Percentiles rank a stretch among this genome's conserved stretches.
These are phyloP conservation scores for Tenthredo amoena DNA, from an alignment of 2,888 invertebrate species.

Conservation along the genomic window DNA sequence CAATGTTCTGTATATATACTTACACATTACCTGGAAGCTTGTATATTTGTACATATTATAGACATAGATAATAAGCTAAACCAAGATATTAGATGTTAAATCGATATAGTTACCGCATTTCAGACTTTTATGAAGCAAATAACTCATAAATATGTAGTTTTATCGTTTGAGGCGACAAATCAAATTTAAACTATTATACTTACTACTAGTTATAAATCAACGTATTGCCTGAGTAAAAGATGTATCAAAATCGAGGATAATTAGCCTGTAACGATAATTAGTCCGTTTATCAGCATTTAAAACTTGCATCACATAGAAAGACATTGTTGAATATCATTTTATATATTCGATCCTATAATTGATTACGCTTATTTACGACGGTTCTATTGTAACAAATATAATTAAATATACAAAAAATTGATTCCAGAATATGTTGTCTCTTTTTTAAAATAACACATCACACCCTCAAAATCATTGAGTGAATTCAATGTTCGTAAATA, in stretches of 20 bases:
- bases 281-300: neutral
- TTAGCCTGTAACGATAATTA: neutral
- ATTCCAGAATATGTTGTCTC: neutral
- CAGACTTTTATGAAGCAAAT: neutral
- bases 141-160: neutral
- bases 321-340: slow-evolving; percentile 9
- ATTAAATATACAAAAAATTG: neutral
- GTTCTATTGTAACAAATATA: slow-evolving; percentile 16
- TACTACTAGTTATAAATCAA: neutral
- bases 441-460: neutral
- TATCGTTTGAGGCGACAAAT: neutral
- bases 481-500: neutral
- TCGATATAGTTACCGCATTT: neutral
- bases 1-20: slow-evolving; percentile 24
- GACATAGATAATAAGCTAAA: slow-evolving; percentile 19
- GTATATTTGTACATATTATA: slow-evolving; percentile 47
- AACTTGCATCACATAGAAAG: neutral
- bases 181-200: neutral
- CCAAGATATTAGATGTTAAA: slow-evolving; percentile 7
- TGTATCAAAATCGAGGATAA: neutral
- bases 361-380: slow-evolving; percentile 44
- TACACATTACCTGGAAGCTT: slow-evolving; percentile 20
- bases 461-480: neutral
- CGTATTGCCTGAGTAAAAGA: neutral
- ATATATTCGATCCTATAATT: slow-evolving; percentile 12